Conservation (phyloP, 2,797 vertebrate genomes). For the Tenualosa thibaudeaui region DNA sequence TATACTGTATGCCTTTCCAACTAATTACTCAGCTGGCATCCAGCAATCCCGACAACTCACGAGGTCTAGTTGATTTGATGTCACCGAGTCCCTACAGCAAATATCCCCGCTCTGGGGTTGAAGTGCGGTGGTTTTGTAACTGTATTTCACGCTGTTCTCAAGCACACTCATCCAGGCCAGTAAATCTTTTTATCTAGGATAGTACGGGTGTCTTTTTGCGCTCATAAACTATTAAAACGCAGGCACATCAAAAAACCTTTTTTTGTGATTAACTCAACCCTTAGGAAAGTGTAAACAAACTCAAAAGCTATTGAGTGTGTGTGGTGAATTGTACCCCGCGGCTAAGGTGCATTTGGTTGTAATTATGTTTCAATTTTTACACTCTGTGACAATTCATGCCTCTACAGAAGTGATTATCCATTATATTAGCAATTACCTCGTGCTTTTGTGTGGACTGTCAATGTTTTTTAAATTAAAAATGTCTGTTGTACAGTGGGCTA, state of each 20-base stretch:
- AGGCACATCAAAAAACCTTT: neutral
- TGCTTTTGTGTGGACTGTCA: neutral
- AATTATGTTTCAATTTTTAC: conserved; percentile 19
- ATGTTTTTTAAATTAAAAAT: neutral
- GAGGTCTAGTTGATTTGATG: neutral
- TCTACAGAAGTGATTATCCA: neutral
- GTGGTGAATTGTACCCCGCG: neutral
- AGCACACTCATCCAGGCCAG: neutral
- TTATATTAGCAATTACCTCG: neutral
- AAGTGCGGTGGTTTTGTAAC: neutral
- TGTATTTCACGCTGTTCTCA: neutral
- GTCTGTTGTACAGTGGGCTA: neutral
- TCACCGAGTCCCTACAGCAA: neutral
- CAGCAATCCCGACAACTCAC: neutral
- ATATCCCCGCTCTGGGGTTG: neutral
- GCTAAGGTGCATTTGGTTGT: neutral
- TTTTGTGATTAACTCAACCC: neutral
- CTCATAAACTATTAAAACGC: neutral
- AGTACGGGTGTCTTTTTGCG: neutral
- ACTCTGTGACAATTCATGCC: neutral
- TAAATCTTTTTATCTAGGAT: neutral
- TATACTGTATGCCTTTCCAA: neutral
- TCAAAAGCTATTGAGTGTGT: neutral
- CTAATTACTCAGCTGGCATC: neutral
- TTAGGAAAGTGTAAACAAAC: neutral